Percentiles rank a stretch among this genome's conserved stretches.
Conservation (phyloP, 1,140 invertebrate species). For the Yoshiicerus persimilis region DNA sequence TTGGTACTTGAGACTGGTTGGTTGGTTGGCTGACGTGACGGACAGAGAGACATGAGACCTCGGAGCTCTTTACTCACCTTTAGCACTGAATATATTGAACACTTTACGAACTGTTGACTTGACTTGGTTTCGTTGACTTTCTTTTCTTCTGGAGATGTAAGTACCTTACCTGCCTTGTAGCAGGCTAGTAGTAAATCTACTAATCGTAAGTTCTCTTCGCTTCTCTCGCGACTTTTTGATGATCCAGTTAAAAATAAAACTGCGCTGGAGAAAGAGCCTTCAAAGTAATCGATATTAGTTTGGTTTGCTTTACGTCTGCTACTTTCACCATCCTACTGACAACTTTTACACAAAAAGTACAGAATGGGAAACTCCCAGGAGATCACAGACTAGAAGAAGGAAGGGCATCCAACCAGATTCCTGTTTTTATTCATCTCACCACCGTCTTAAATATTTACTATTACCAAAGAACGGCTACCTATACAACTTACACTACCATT, state of each 20-base stretch:
- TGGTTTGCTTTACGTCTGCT: slow-evolving; percentile 12
- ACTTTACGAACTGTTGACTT: not conserved
- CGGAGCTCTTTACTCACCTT: not conserved
- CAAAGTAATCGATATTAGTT: slow-evolving; percentile 18
- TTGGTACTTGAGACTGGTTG: not conserved
- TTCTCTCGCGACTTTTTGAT: slow-evolving; percentile 8
- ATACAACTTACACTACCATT: not conserved
- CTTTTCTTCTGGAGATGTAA: not conserved
- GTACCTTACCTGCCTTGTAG: not conserved
- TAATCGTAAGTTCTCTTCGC: not conserved
- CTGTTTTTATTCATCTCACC: slow-evolving; percentile 22
- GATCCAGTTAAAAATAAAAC: slow-evolving; percentile 18
- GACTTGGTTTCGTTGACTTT: not conserved
- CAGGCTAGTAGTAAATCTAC: not conserved
- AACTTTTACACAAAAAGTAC: slow-evolving; percentile 10
- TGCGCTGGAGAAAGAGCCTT: not conserved
- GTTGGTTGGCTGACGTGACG: not conserved
- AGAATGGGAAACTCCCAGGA: not conserved
- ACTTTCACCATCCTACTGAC: not conserved
- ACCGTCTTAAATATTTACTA: slow-evolving; percentile 10
- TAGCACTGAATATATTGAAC: not conserved
- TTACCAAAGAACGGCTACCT: not conserved
- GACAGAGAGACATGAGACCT: no score
- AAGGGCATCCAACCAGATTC: slow-evolving; percentile 10
- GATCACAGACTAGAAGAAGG: not conserved